A percentile compares a stretch with the other conserved stretches of the same genome.
Conservation (phyloP, 2,797 vertebrate genomes). For the Gastrophryne carolinensis region DNA sequence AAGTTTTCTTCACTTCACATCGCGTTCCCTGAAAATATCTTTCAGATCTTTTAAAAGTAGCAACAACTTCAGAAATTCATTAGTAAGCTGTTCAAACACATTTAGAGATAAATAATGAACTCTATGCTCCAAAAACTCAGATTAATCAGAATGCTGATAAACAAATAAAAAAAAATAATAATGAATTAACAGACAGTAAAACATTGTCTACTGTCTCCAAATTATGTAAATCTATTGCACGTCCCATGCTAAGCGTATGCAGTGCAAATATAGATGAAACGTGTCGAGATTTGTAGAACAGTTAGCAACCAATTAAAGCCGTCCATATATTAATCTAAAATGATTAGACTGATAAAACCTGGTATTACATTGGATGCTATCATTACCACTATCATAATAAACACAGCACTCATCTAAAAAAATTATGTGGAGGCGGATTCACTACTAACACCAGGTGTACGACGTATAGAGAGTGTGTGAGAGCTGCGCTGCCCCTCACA, state of each 20-base stretch:
- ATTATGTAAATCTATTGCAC: slow-evolving; percentile 17
- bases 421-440: no score
- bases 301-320: not conserved
- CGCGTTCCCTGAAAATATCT: not conserved
- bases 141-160: slow-evolving; percentile 28
- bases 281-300: not conserved
- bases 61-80: slow-evolving; percentile 14
- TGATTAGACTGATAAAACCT: not conserved
- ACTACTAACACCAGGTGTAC: no score
- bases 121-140: slow-evolving; percentile 40
- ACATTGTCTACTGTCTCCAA: slow-evolving; percentile 24
- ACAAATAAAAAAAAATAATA: slow-evolving; percentile 37
- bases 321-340: not conserved
- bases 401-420: no score
- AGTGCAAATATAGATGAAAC: not conserved
- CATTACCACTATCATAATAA: no score
- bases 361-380: not conserved
- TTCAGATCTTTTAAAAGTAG: slow-evolving; percentile 23
- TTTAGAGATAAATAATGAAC: slow-evolving; percentile 36
- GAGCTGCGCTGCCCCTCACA: not conserved
- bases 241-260: not conserved
- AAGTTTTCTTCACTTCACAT: slow-evolving; percentile 26
- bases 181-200: slow-evolving; percentile 35
- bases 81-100: slow-evolving; percentile 21
- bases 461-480: not conserved